Percentiles rank a stretch among this genome's conserved stretches.
Evolutionary conservation across 2,888 invertebrate genomes (phyloP).

Genomic region (Parasteatoda lunata): DNA sequence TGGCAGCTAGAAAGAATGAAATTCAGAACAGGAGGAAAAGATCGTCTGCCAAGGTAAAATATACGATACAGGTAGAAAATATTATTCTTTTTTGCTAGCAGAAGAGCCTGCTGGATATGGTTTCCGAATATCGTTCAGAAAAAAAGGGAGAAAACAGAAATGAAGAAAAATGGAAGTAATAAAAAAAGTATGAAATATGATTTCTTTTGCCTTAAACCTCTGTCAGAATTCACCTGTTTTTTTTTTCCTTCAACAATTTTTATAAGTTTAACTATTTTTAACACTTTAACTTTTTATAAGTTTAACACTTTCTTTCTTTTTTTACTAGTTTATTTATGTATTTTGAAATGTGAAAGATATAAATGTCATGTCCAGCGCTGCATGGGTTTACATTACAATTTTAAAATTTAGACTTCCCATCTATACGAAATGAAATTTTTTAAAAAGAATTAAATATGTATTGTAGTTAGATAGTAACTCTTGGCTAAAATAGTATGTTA

Average conservation of each 20-base stretch:
- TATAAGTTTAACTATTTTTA: constrained; percentile 6
- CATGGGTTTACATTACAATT: too few species aligned
- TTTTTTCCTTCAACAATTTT: constrained; percentile 28
- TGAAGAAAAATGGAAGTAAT: constrained; percentile 23
- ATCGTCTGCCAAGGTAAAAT: constrained; percentile 56
- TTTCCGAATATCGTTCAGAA: constrained; percentile 23
- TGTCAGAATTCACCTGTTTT: constrained; percentile 32
- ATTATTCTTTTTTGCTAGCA: constrained; percentile 43
- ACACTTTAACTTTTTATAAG: constrained; percentile 10
- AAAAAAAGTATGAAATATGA: constrained; percentile 66
- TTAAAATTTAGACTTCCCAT: too few species aligned
- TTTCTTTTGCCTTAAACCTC: constrained; percentile 57
- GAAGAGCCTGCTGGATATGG: constrained; percentile 39
- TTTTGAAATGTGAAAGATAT: not conserved
- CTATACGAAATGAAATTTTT: not conserved
- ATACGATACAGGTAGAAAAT: constrained; percentile 35
- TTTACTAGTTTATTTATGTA: not conserved
- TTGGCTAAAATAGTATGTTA: too few species aligned
- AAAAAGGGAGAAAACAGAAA: constrained; percentile 27
- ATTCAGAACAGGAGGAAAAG: constrained; percentile 54
- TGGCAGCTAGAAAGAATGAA: constrained; percentile 53
- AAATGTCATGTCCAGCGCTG: not conserved
- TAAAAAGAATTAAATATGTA: not conserved
- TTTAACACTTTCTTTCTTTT: not conserved
- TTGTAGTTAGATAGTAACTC: not conserved